phyloP scores from a whole-genome alignment of 2,888 invertebrate species.

The Archips crataeganus region DNA sequence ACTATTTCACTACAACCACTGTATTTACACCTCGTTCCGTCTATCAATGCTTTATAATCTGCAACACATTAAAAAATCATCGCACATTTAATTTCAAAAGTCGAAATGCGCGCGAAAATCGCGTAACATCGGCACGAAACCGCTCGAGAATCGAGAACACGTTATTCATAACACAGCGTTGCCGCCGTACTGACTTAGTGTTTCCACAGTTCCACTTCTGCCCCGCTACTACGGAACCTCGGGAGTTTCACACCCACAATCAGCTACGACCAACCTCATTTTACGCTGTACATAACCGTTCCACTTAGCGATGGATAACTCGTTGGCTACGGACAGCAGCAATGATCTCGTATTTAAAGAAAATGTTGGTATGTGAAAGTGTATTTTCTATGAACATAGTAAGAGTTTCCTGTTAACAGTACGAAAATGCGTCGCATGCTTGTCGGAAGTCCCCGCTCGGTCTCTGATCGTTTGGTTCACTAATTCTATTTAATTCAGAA shows the following conservation, averaged over 20 bases:
- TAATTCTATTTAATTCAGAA: slow-evolving; percentile 66
- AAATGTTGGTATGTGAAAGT: slow-evolving; percentile 13
- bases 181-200: slow-evolving; percentile 68
- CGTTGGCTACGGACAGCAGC: slow-evolving; percentile 25
- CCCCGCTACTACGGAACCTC: slow-evolving; percentile 31
- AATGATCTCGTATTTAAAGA: slow-evolving; percentile 44
- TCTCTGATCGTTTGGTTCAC: slow-evolving; percentile 66
- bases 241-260: slow-evolving; percentile 44
- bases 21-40: slow-evolving; percentile 25
- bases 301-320: background rate
- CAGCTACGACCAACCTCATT: slow-evolving; percentile 32
- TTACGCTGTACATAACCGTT: slow-evolving; percentile 51
- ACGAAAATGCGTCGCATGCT: slow-evolving; percentile 57
- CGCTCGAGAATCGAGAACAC: slow-evolving; percentile 50
- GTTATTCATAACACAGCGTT: slow-evolving; percentile 61
- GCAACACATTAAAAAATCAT: slow-evolving; percentile 63
- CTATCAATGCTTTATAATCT: slow-evolving; percentile 51
- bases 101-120: slow-evolving; percentile 65
- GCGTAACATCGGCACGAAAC: slow-evolving; percentile 50
- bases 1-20: slow-evolving; percentile 40
- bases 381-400: slow-evolving; percentile 33
- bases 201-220: slow-evolving; percentile 48
- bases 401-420: slow-evolving; percentile 62
- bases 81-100: slow-evolving; percentile 50
- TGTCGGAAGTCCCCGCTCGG: slow-evolving; percentile 56